These are phyloP conservation scores for Corythornis madagascariensis DNA, from an alignment of 2,113 vertebrate species.

Conservation along the genomic window DNA sequence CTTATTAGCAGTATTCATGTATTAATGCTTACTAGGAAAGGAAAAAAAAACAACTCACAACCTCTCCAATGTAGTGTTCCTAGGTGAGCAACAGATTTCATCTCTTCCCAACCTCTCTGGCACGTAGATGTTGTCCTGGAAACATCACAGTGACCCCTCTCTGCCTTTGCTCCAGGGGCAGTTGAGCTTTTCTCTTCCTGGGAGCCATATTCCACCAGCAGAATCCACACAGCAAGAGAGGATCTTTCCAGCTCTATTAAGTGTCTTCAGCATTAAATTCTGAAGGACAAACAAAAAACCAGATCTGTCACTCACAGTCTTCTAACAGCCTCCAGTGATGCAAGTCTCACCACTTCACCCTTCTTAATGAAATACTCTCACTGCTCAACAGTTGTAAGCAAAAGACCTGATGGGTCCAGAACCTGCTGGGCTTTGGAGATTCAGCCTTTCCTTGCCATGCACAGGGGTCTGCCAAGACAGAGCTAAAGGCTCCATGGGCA, in stretches of 20 bases:
- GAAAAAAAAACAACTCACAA: background rate
- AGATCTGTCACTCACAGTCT: background rate
- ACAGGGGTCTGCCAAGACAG: background rate
- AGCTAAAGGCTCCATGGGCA: background rate
- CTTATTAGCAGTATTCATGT: background rate
- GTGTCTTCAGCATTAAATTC: background rate
- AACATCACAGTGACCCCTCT: background rate
- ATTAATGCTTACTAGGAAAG: background rate
- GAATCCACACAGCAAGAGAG: background rate
- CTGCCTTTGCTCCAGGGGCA: background rate
- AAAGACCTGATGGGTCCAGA: background rate
- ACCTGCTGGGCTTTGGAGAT: background rate
- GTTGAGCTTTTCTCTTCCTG: background rate
- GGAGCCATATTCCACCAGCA: background rate
- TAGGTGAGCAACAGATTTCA: background rate
- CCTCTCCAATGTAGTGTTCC: background rate
- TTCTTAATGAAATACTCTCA: background rate
- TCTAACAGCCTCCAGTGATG: background rate
- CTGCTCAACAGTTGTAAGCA: background rate
- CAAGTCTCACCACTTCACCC: background rate
- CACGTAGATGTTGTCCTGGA: background rate
- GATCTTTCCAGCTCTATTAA: background rate
- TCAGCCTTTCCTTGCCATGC: background rate
- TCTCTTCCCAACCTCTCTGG: background rate
- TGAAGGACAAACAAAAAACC: background rate